Evolutionary conservation across 2,888 invertebrate species (phyloP).

Genomic region (Lypha dubia): DNA sequence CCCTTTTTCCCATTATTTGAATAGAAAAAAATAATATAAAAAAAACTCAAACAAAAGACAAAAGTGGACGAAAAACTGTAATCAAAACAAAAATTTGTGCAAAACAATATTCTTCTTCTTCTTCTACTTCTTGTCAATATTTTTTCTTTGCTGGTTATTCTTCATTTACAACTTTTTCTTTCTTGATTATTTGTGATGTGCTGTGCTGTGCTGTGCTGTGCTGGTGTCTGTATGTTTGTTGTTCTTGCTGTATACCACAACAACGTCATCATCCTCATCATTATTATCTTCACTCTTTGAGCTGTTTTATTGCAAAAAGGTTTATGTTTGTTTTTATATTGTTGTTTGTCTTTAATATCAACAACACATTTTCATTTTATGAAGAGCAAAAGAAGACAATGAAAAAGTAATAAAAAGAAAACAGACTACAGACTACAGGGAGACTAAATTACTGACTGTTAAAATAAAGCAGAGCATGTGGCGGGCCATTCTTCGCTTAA

Average conservation of each 20-base stretch:
- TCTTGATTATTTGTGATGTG: slow-evolving; percentile 47
- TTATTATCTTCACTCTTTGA: slow-evolving; percentile 18
- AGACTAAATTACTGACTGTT: slow-evolving; percentile 27
- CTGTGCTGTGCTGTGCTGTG: too few relatives aligned
- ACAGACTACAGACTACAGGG: slow-evolving; percentile 17
- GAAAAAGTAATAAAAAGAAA: slow-evolving; percentile 7
- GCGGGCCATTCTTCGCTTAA: not conserved
- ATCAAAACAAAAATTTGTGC: slow-evolving; percentile 72
- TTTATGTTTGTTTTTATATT: slow-evolving; percentile 31
- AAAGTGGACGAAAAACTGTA: slow-evolving; percentile 67
- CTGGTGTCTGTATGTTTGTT: slow-evolving; percentile 6
- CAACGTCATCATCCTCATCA: slow-evolving; percentile 11
- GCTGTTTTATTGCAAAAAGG: not conserved
- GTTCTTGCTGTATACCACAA: slow-evolving; percentile 17
- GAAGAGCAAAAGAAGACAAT: slow-evolving; percentile 5
- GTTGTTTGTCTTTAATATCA: slow-evolving; percentile 28
- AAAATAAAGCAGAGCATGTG: slow-evolving; percentile 41
- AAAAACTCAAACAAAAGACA: slow-evolving; percentile 45
- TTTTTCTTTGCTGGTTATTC: slow-evolving; percentile 10
- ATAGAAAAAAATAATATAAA: slow-evolving; percentile 10
- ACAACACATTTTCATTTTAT: slow-evolving; percentile 17
- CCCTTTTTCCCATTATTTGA: slow-evolving; percentile 21
- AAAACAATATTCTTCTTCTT: slow-evolving; percentile 62
- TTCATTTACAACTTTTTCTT: slow-evolving; percentile 41
- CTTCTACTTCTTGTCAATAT: slow-evolving; percentile 42